Percentiles rank a stretch among this genome's conserved stretches.
Evolutionary conservation across 1,140 invertebrate genomes (phyloP).

Genomic region (Pseudomyrmex flavicornis): DNA sequence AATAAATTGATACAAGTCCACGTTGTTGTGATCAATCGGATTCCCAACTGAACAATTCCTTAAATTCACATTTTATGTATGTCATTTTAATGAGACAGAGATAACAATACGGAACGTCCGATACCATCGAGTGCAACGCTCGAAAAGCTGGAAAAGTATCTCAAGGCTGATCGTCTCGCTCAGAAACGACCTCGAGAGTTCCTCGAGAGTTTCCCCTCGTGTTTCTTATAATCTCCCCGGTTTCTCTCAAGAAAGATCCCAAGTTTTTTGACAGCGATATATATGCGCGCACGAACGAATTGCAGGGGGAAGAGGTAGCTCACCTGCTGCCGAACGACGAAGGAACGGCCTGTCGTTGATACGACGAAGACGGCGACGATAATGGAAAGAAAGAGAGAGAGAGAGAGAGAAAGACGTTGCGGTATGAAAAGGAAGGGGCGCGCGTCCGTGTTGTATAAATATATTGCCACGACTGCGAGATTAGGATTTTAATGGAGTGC

Average conservation of each 20-base stretch:
- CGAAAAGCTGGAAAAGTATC: constrained; percentile 32
- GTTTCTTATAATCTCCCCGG: background rate
- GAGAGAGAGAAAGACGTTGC: background rate
- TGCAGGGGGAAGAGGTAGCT: constrained; percentile 1
- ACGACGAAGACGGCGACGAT: background rate
- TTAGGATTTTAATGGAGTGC: constrained; percentile 63
- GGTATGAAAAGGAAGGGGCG: constrained; percentile 34
- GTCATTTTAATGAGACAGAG: too few species aligned
- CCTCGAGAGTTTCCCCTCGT: background rate
- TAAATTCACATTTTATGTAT: too few species aligned
- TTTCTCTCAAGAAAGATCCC: background rate
- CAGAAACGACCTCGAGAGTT: constrained; percentile 4
- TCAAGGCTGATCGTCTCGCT: constrained; percentile 8
- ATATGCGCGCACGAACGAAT: background rate
- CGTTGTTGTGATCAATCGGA: too few species aligned
- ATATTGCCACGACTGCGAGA: constrained; percentile 53
- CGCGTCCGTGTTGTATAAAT: constrained; percentile 42
- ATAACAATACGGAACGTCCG: background rate
- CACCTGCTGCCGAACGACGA: background rate
- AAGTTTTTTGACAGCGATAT: background rate
- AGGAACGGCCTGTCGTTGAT: background rate
- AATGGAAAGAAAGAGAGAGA: constrained; percentile 2
- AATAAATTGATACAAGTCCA: too few species aligned
- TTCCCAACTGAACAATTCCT: too few species aligned
- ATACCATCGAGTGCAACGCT: background rate